Conservation (phyloP, 2,888 invertebrate species). For the Drosophila eohydei region DNA sequence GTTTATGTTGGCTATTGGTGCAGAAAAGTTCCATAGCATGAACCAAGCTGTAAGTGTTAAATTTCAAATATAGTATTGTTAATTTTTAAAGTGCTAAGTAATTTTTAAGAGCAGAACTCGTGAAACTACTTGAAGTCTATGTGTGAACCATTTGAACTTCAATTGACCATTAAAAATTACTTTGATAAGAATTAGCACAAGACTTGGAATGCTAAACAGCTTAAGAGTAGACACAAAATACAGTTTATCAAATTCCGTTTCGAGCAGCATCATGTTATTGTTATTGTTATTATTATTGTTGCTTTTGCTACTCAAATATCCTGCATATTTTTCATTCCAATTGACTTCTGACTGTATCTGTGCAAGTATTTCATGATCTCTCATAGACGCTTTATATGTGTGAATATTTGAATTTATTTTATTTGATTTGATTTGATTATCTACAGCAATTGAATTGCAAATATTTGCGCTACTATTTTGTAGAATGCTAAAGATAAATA, state of each 20-base stretch:
- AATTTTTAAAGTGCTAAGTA: constrained; percentile 38
- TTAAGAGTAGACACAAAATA: constrained; percentile 27
- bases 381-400: constrained; percentile 10
- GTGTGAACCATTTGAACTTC: constrained; percentile 16
- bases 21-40: constrained; percentile 61
- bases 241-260: constrained; percentile 23
- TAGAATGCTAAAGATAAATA: constrained; percentile 57
- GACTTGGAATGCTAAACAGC: constrained; percentile 38
- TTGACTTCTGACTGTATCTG: constrained; percentile 40
- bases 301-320: constrained; percentile 41
- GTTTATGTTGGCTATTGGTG: constrained; percentile 65
- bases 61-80: constrained; percentile 35
- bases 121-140: constrained; percentile 4
- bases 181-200: constrained; percentile 2
- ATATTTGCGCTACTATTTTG: constrained; percentile 66
- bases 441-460: constrained; percentile 76
- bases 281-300: neutral
- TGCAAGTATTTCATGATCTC: constrained; percentile 31
- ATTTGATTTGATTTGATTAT: constrained; percentile 50
- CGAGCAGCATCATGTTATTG: neutral
- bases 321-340: constrained; percentile 62
- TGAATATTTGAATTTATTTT: constrained; percentile 41
- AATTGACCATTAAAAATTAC: constrained; percentile 25
- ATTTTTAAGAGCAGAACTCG: constrained; percentile 31
- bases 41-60: constrained; percentile 70